Evolutionary conservation across 2,113 vertebrate species (phyloP).

Genomic region (Notarius quadriscutis): DNA sequence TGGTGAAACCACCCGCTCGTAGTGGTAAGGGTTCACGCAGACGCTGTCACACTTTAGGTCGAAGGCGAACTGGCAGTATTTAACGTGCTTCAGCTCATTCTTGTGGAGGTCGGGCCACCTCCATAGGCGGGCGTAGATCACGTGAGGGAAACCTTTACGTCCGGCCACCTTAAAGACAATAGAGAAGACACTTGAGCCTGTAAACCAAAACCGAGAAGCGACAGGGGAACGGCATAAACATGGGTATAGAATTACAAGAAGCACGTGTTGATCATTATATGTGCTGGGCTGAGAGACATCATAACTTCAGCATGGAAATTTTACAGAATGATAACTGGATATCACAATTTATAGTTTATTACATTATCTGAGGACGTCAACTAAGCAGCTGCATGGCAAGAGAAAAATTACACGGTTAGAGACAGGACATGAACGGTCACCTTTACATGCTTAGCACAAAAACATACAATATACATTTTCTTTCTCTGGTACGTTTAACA

Average conservation of each 20-base stretch:
- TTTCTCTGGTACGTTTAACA: not conserved
- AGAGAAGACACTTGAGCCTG: constrained; percentile 14
- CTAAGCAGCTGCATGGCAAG: not conserved
- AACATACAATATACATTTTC: not conserved
- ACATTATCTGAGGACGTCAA: not conserved
- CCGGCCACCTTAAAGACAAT: constrained; percentile 84
- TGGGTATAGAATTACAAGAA: constrained; percentile 4
- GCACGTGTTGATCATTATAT: not conserved
- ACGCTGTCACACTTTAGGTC: constrained; percentile 98
- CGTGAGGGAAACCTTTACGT: constrained; percentile 96
- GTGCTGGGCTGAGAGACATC: not conserved
- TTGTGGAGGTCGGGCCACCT: constrained; percentile 98
- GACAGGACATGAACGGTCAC: not conserved
- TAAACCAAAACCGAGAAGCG: constrained; percentile 9
- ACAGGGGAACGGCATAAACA: constrained; percentile 7
- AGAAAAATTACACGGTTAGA: not conserved
- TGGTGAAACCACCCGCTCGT: constrained; percentile 95
- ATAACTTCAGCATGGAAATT: not conserved
- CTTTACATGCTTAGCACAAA: not conserved
- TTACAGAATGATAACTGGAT: not conserved
- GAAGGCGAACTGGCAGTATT: constrained; percentile 98
- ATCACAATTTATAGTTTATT: not conserved
- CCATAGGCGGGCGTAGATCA: constrained; percentile 96
- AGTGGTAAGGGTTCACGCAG: constrained; percentile 98
- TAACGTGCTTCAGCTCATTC: constrained; percentile 98